Evolutionary conservation across 2,888 invertebrate genomes (phyloP), one percentile per base, ranked within the genome.

Genomic region (Hyles lineata): DNA sequence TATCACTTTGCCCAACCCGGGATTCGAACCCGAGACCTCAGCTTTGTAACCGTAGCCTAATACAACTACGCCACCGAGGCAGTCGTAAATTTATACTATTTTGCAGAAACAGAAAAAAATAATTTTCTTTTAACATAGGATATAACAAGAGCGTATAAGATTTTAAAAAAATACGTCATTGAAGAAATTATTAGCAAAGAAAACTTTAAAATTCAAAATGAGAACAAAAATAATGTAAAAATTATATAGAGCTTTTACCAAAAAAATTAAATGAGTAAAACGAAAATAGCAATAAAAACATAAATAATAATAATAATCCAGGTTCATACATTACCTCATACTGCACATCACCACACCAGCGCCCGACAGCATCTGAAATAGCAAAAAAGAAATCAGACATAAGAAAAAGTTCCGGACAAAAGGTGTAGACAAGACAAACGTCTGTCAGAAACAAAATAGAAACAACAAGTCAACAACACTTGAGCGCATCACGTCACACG

Each of bases 391-490:
- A 71, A 76, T 78, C 74, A 80, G 71, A 72, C 73, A 74, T 70
- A 73, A 74, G 70, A 52, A 75, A 75, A 74, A 75, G 73, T 55
- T 55, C 29, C 58, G n/a, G 50, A 29, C 75, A 77, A 74, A 80
- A 79, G 74, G 61, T 52, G 76, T 77, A 75, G 70, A 74, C 71
- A 77, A 76, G 23, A 58, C 21, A 83, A 81, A 74, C 76, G 77
- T 63, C 62, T 60, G 84, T 85, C 87, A 88, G 32, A 89, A 91
- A 89, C 87, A 90, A 87, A 89, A 89, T 88, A 85, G 86, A 90
- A 90, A 92, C 88, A 92, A 92, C 90, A 90, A 91, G 88, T 91
- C 89, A 89, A 90, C 90, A 91, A 90, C 89, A 90, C 89, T 92
- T 90, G 87, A 85, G 83, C 87, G 85, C 89, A 91, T 90, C 91